Evolutionary conservation across 1,140 invertebrate genomes (phyloP).

Genomic region (Rhopalosiphum maidis): DNA sequence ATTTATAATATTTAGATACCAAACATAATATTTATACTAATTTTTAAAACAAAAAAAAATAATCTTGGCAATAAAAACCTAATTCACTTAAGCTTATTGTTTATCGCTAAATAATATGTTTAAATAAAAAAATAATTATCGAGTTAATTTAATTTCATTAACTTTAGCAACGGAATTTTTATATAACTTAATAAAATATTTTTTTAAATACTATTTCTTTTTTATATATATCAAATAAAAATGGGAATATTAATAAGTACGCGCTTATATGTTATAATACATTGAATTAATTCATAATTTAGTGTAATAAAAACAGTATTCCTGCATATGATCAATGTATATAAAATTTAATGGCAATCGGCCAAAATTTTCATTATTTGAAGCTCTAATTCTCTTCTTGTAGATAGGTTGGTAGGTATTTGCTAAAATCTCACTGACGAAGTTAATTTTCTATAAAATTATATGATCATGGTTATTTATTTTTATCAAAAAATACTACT

Average conservation of each 20-base stretch:
- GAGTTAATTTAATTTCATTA: too few relatives aligned
- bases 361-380: not conserved
- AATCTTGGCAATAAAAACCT: not conserved
- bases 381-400: not conserved
- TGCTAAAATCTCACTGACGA: not conserved
- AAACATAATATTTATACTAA: not conserved
- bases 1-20: not conserved
- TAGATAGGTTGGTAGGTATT: not conserved
- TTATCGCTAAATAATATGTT: not conserved
- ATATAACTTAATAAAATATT: too few relatives aligned
- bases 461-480: not conserved
- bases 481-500: not conserved
- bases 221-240: too few relatives aligned
- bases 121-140: too few relatives aligned
- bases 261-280: too few relatives aligned
- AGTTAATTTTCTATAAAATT: not conserved
- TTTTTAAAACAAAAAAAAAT: not conserved
- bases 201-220: too few relatives aligned
- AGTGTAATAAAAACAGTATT: not conserved
- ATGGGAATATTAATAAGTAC: too few relatives aligned
- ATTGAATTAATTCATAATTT: not conserved
- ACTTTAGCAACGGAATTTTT: too few relatives aligned
- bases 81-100: not conserved
- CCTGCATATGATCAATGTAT: not conserved
- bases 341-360: not conserved